Evolutionary conservation across 2,113 vertebrate genomes (phyloP), one percentile per base, ranked within the genome.

Genomic region (Poeciliopsis turrubarensis): DNA sequence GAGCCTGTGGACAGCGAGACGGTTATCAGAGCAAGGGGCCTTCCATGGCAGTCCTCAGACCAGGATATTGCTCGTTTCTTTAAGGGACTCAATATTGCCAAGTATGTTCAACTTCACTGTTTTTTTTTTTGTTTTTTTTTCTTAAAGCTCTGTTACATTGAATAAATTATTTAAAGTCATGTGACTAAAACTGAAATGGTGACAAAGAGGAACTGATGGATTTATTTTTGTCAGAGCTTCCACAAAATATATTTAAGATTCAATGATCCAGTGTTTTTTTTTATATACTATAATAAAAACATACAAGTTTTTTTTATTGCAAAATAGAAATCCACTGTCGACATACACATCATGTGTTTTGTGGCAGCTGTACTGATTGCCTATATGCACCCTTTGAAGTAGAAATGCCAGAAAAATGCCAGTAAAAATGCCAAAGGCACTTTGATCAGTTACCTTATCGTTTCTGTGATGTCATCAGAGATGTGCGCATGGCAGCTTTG

Each of bases 21-120:
- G 0, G 97, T 99, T 71, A 97, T 99, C 89, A 94, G 98, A 89
- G 98, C 97, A 12, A 94, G 98, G 47, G 98, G 98, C 41, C 93
- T 99, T 78, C 98, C 98, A 1, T 99, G 98, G 98, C 97, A 99
- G 81, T 98, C 97, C 17, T 99, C 98, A 67, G 98, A 99, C 87
- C 98, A 99, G 89, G 98, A 99, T 68, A 98, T 99, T 1, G 97
- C 97, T 81, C 95, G 97, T 14, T 99, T 99, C 93, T 99, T 99
- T 92, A 98, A 97, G 94, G 98, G 98, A 78, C 97, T 99, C 80
- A 99, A 98, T 85, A 98, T 99, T 80, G 96, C 98, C 85, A 98
- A 97, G 98, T 99, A 93, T 85, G 95, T 90, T 67, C 13, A 70
- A 60, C 47, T 32, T 10, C 0, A 4, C 3, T 51, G 2, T 29